Conservation (phyloP, 2,888 invertebrate species). For the Drosophila histrio region DNA sequence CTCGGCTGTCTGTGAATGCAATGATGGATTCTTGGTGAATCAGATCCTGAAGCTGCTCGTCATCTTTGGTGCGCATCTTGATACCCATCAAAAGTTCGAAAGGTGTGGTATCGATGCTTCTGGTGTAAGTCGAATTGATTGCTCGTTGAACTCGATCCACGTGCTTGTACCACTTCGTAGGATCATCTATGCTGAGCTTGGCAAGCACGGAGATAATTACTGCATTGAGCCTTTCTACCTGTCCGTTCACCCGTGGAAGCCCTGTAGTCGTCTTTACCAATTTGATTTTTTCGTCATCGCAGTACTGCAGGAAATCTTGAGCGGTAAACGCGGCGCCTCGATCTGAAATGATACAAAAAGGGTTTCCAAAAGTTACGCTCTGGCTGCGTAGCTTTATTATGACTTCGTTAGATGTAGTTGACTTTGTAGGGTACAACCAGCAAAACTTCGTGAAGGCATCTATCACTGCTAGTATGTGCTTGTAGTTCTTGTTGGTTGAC, state of each 20-base stretch:
- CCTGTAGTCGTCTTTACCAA: conserved; percentile 40
- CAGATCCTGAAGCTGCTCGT: neutral
- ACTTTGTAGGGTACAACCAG: conserved; percentile 69
- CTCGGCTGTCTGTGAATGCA: too few relatives aligned
- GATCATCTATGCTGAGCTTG: neutral
- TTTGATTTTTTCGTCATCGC: conserved; percentile 72
- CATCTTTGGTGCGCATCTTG: conserved; percentile 12
- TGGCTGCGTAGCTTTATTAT: neutral
- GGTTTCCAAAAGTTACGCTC: neutral
- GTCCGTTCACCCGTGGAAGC: too few relatives aligned
- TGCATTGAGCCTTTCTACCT: too few relatives aligned
- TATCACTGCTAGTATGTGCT: too few relatives aligned
- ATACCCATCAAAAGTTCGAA: conserved; percentile 7
- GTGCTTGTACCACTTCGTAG: conserved; percentile 12
- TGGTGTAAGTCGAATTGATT: conserved; percentile 8
- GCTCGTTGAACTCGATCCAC: neutral
- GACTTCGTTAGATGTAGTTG: neutral
- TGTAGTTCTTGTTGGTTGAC: conserved; percentile 57
- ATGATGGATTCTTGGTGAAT: neutral
- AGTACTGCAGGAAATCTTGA: conserved; percentile 73
- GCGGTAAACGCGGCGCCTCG: conserved; percentile 70
- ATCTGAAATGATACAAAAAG: conserved; percentile 71
- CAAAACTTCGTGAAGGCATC: conserved; percentile 79
- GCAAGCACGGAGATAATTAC: conserved; percentile 6
- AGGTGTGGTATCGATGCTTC: conserved; percentile 12